These are phyloP conservation scores for Ochropleura leucogaster DNA, from an alignment of 2,888 invertebrate species.

Conservation along the genomic window DNA sequence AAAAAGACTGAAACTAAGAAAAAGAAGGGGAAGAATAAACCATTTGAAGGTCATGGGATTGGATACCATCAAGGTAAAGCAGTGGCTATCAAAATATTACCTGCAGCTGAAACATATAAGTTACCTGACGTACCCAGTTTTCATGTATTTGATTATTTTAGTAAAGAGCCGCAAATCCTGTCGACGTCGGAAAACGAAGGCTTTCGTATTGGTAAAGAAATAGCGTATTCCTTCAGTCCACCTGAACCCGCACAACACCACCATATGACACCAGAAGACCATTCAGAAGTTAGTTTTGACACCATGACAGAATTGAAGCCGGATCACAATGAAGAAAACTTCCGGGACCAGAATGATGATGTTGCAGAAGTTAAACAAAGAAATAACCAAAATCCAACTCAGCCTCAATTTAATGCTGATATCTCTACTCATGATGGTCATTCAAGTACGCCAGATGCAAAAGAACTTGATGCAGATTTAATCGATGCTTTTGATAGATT, in stretches of 20 bases:
- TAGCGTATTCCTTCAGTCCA: constrained; percentile 70
- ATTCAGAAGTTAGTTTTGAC: constrained; percentile 38
- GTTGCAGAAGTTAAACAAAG: constrained; percentile 15
- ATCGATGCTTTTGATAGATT: constrained; percentile 73
- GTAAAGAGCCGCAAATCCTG: constrained; percentile 84
- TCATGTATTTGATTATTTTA: constrained; percentile 87
- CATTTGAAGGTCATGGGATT: constrained; percentile 86
- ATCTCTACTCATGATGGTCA: constrained; percentile 21
- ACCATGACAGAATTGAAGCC: constrained; percentile 15
- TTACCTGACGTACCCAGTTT: constrained; percentile 78
- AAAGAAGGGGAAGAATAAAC: constrained; percentile 81
- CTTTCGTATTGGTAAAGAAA: constrained; percentile 77
- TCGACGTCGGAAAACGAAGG: constrained; percentile 77
- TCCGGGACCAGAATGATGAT: constrained; percentile 5
- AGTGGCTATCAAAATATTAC: constrained; percentile 84
- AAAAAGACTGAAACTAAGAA: constrained; percentile 71
- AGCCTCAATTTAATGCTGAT: constrained; percentile 5
- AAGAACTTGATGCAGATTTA: constrained; percentile 62
- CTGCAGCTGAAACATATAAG: constrained; percentile 79
- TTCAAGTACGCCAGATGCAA: constrained; percentile 12
- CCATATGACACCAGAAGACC: constrained; percentile 45
- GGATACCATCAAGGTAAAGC: constrained; percentile 89
- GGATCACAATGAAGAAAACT: constrained; percentile 14
- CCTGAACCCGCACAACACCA: constrained; percentile 36
- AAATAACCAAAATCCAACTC: not conserved